Evolutionary conservation across 2,113 vertebrate species (phyloP), one percentile per base, ranked within the genome.

Genomic region (Phaethornis superciliosus): DNA sequence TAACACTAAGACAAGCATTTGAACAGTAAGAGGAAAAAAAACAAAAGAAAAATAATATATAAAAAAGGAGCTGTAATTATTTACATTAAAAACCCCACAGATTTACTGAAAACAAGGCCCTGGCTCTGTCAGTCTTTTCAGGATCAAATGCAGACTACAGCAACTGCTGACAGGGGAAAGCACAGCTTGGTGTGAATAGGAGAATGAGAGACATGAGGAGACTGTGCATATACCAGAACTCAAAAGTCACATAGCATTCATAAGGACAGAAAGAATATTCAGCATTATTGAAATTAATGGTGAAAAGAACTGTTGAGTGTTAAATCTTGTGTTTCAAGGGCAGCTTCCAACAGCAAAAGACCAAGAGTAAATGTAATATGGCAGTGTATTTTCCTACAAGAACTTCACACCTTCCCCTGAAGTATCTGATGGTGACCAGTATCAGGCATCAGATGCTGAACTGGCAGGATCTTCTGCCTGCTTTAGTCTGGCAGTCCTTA

Each of bases 401-500:
- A 81, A 69, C 14, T n/a, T 76, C 68, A n/a, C 30, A 18, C 79
- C 67, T 93, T 84, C 8, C 24, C 16, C 23, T 69, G n/a, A 91
- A 87, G 42, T 44, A 63, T 63, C 59, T 74, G 51, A 40, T 74
- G 44, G 63, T 82, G 59, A 26, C 47, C 70, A 74, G 19, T 42
- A 26, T 58, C 58, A 85, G 78, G 85, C 54, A 85, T 60, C 47
- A 76, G n/a, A 67, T 70, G 47, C 37, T 63, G 72, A 37, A 52
- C 47, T 81, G 54, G 27, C 74, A 92, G 24, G 13, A 84, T 60
- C 21, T 89, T 85, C 71, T 64, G 12, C 64, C 72, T 94, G 54
- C 56, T 89, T 89, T 78, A 89, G 80, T 33, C 80, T 96, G 85
- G 33, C n/a, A 95, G 49, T 59, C 16, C n/a, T 10, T 83, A 11